Base-by-base conservation (phyloP, 2,113 vertebrate species). In the Tylochromis polylepis region DNA sequence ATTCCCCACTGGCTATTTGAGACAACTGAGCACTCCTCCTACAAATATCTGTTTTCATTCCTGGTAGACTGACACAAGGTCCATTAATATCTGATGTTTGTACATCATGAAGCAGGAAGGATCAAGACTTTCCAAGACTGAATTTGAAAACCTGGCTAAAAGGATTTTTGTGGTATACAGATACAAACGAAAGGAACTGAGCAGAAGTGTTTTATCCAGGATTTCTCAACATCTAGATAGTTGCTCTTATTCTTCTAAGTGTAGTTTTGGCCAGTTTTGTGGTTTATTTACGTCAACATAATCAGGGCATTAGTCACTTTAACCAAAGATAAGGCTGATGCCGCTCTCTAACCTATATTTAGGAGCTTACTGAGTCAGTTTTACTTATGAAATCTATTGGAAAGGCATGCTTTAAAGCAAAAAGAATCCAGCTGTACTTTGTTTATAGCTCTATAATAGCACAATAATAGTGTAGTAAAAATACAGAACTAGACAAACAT, bases 31-130 rank as follows among this genome's bases (percentile, higher is more conserved):
- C 3, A 29, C 81, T 81, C 82, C 49, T 75, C 77, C 49, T 77
- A 59, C 70, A 91, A 91, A 87, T 78, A 88, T 91, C 81, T 56
- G 84, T 90, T 91, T 85, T 83, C 72, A 91, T 65, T 88, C 29
- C 38, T 67, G 5, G 83, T 85, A 87, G 89, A 88, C 78, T 34
- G 81, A 90, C 80, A 89, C 88, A 49, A 78, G 27, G 75, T 85
- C 43, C 86, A 59, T 7, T 88, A 49, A 49, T 75, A 38, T 84
- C 84, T 79, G 43, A 70, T 41, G 51, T 20, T 49, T 34, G 20
- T 56, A 43, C 20, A 67, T 16, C 51, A 60, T 6, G 29, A 86
- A 65, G 12, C 41, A 60, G 60, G 6, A 38, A 60, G 49, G 81
- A 16, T 5, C 85, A 59, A 81, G 80, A 12, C 11, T 24, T 46